A percentile compares a stretch with the other conserved stretches of the same genome.
Conservation (phyloP, 2,113 vertebrate species). For the Chaenocephalus aceratus region DNA sequence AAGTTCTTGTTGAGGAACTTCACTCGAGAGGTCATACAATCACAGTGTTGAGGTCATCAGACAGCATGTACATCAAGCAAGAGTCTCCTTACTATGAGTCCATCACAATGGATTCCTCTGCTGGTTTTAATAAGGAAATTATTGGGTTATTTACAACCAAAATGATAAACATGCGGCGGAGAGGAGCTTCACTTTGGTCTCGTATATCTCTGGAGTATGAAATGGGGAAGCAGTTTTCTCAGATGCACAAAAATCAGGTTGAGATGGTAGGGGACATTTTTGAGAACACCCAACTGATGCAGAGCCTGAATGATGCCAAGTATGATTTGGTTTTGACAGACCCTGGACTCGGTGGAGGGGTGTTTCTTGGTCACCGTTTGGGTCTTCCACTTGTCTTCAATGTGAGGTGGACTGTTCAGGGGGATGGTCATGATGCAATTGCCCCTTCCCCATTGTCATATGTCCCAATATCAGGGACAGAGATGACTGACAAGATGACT, state of each 20-base stretch:
- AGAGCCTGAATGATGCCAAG: constrained; percentile 43
- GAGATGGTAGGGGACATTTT: constrained; percentile 24
- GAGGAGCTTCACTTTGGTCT: constrained; percentile 41
- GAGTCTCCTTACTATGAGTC: constrained; percentile 61
- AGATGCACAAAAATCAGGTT: neutral
- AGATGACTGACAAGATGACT: constrained; percentile 71
- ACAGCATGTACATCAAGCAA: constrained; percentile 69
- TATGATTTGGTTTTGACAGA: constrained; percentile 72
- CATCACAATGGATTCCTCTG: constrained; percentile 14
- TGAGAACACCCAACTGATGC: constrained; percentile 59
- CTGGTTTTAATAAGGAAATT: constrained; percentile 14
- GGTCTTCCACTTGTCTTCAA: constrained; percentile 71
- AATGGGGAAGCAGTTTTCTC: accelerated
- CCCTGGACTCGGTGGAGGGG: constrained; percentile 43
- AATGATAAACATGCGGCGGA: constrained; percentile 3
- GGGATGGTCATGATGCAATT: constrained; percentile 57
- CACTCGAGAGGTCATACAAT: constrained; percentile 69
- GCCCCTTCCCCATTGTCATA: constrained; percentile 70
- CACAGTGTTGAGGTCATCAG: constrained; percentile 49
- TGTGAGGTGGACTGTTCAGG: constrained; percentile 67
- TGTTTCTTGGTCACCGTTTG: constrained; percentile 54
- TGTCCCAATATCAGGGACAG: constrained; percentile 28
- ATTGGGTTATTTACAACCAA: neutral
- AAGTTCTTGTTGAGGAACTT: constrained; percentile 66
- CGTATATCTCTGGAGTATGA: constrained; percentile 26